Percentiles rank a stretch among this genome's conserved stretches.
phyloP scores from a whole-genome alignment of 1,140 invertebrate species.

The Pseudomyrmex dendroicus region DNA sequence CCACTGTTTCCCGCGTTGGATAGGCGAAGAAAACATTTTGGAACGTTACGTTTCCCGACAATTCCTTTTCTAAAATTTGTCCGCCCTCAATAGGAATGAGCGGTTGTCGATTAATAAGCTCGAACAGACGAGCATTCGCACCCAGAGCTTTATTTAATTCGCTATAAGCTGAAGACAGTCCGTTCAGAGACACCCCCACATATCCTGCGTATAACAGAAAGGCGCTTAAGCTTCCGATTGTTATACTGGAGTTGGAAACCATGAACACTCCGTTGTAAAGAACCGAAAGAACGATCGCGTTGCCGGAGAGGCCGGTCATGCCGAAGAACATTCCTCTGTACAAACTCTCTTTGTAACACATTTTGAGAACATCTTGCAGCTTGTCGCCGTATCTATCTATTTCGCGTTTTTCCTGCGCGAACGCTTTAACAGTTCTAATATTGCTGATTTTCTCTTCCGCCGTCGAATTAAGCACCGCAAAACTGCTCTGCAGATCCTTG shows the following conservation, averaged over 20 bases:
- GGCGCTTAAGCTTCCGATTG: conserved; percentile 95
- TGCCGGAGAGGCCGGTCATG: conserved; percentile 96
- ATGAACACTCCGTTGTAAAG: conserved; percentile 97
- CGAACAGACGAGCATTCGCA: conserved; percentile 94
- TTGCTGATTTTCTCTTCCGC: conserved; percentile 97
- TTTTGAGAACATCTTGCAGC: conserved; percentile 90
- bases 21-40: conserved; percentile 91
- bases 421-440: conserved; percentile 97
- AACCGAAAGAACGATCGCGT: conserved; percentile 95
- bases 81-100: conserved; percentile 89
- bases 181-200: conserved; percentile 94
- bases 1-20: conserved; percentile 88
- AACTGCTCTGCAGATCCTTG: conserved; percentile 91
- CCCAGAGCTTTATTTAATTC: conserved; percentile 97
- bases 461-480: conserved; percentile 93
- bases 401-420: conserved; percentile 94
- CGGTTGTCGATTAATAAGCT: conserved; percentile 94
- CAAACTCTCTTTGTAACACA: conserved; percentile 95
- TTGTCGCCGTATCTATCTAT: conserved; percentile 89
- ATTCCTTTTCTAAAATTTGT: conserved; percentile 75
- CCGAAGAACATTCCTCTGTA: conserved; percentile 96
- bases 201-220: conserved; percentile 97
- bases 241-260: conserved; percentile 92
- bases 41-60: conserved; percentile 88
- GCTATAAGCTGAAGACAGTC: conserved; percentile 95